Evolutionary conservation across 2,113 vertebrate species (phyloP), one percentile per base, ranked within the genome.

Genomic region (Ramphastos sulfuratus): DNA sequence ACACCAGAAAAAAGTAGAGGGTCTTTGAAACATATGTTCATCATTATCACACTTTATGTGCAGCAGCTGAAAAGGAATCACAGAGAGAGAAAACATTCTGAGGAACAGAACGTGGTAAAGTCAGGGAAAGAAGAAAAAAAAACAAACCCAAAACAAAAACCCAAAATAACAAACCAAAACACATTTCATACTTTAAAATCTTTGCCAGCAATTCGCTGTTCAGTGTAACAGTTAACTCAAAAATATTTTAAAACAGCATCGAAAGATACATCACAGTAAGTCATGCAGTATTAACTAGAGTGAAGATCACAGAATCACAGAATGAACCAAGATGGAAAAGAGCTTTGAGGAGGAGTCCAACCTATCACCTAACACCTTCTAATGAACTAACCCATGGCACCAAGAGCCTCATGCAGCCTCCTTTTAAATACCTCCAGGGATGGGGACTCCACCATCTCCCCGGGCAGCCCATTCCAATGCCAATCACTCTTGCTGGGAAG

Each of bases 1-100:
- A 97, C 93, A 97, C 98, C 98, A 99, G 98, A 98, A 98, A 98
- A 99, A 98, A 97, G 98, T 95, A 89, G 98, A 97, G 77, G 98
- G 98, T 97, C 98, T 98, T 96, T 98, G 98, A 98, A 98, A 97
- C 96, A 98, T 96, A 82, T 97, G 98, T 82, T 97, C 97, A 89
- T 99, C 98, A 85, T 98, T 98, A 97, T 96, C 96, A 85, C 98
- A 98, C 94, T 98, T 97, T 98, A 98, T 96, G 97, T 98, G 98
- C 97, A 97, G 98, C 96, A 98, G 98, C 98, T 99, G 98, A 96
- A 97, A 97, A 98, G 92, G 97, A 97, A 98, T 85, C 61, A 97
- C 96, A 98, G 97, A 98, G 94, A 97, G 78, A 98, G 89, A 96
- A 92, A 96, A 96, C 82, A 96, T 71, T 91, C 92, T 96, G 93